Evolutionary conservation across 2,797 vertebrate genomes (phyloP), one percentile per base, ranked within the genome.

Genomic region (Malacoraja senta): DNA sequence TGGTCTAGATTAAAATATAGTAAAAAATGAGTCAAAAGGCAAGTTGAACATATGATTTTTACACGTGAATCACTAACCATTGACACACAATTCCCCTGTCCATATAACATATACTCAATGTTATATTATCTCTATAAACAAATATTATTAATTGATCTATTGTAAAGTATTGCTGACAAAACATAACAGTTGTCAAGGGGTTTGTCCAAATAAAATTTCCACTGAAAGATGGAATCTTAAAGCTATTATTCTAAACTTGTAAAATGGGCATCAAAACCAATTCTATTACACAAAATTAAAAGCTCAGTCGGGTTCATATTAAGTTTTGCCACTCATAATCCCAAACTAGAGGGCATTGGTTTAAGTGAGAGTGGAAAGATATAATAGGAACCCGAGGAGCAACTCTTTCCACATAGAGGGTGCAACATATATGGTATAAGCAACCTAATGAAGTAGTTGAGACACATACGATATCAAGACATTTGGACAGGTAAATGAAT

Each of bases 201-300:
- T 35, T 92, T 38, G 90, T 76, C 76, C 21, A 92, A 72, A 92
- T 76, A 58, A 10, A 92, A 92, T 92, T 10, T 15, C 32, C 38
- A 13, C 12, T 29, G 90, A 74, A 72, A 76, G 21, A 24, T 17
- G 12, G 26, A 21, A 76, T 91, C 38, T 74, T n/a, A 13, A 68
- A 26, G 29, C 38, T 35, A 92, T 58, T 35, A 44, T 71, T 72
- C 12, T 38, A 72, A 91, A 32, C 35, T 90, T 65, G 90, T 74
- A 91, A 91, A 38, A 90, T 68, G 68, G 65, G 32, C 21, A 21
- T 8, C 68, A 74, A 35, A 44, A 26, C 6, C 32, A 72, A 91
- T 53, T 8, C 1, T 35, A 72, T 32, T 44, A 74, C 12, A 74
- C 53, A 76, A 92, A 92, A 53, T 1, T 53, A 76, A 1, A 53